Evolutionary conservation across 2,888 invertebrate genomes (phyloP).

Genomic region (Agrilus mali): DNA sequence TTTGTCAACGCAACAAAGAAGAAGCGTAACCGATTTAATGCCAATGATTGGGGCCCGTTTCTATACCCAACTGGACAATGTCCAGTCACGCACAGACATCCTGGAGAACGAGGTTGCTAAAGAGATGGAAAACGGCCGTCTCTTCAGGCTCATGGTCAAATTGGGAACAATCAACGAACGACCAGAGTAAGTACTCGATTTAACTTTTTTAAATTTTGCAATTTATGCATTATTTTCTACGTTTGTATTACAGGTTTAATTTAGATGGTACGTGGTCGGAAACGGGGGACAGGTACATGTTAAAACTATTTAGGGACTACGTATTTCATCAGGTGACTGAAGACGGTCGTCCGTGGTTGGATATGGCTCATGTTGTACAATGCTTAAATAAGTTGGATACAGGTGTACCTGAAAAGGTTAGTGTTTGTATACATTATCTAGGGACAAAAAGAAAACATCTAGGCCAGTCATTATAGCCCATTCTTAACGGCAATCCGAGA

Average conservation of each 20-base stretch:
- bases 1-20: slow-evolving; percentile 51
- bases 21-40: slow-evolving; percentile 92
- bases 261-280: slow-evolving; percentile 94
- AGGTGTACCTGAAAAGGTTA: slow-evolving; percentile 67
- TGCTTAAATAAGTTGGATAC: slow-evolving; percentile 88
- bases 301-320: slow-evolving; percentile 95
- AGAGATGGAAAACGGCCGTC: slow-evolving; percentile 90
- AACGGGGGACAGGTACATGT: slow-evolving; percentile 95
- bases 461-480: too few relatives aligned
- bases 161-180: slow-evolving; percentile 90
- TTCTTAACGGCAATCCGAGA: too few relatives aligned
- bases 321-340: slow-evolving; percentile 91
- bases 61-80: slow-evolving; percentile 87
- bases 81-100: slow-evolving; percentile 76
- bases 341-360: slow-evolving; percentile 90
- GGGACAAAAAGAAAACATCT: too few relatives aligned
- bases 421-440: slow-evolving; percentile 6
- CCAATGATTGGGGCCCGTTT: slow-evolving; percentile 98
- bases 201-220: slow-evolving; percentile 13
- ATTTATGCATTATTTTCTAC: slow-evolving; percentile 4
- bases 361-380: slow-evolving; percentile 89
- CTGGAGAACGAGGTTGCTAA: slow-evolving; percentile 83
- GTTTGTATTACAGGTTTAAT: slow-evolving; percentile 52
- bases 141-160: slow-evolving; percentile 84
- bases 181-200: slow-evolving; percentile 58